Conservation (phyloP, 2,888 invertebrate genomes). For the Ichneumoninae sp. region DNA sequence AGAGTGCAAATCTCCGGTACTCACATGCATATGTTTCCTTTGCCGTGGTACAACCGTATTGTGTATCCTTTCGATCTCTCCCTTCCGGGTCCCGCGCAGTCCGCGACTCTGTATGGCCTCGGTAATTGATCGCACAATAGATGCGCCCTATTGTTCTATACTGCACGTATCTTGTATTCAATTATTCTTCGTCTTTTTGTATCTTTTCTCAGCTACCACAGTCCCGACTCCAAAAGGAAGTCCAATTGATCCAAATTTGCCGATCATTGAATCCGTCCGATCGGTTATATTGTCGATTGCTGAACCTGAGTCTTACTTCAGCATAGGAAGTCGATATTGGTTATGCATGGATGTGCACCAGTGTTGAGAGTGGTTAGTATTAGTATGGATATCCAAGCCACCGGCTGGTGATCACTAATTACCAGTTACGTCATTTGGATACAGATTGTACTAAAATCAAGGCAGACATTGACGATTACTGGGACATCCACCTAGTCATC, state of each 20-base stretch:
- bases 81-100: constrained; percentile 52
- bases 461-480: too few relatives aligned
- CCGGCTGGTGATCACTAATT: too few relatives aligned
- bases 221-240: constrained; percentile 23
- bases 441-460: too few relatives aligned
- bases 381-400: too few relatives aligned
- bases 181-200: constrained; percentile 28
- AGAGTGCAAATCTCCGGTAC: constrained; percentile 52
- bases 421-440: too few relatives aligned
- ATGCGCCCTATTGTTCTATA: constrained; percentile 52
- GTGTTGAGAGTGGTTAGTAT: too few relatives aligned
- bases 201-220: not conserved
- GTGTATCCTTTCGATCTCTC: constrained; percentile 41
- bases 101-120: constrained; percentile 29
- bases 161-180: constrained; percentile 20
- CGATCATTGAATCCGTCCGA: constrained; percentile 3
- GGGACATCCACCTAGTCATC: too few relatives aligned
- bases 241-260: constrained; percentile 59
- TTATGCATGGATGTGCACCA: not conserved
- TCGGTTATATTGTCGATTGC: not conserved
- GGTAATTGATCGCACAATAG: constrained; percentile 57
- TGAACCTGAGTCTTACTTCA: not conserved
- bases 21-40: constrained; percentile 51
- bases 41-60: constrained; percentile 33
- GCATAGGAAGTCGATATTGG: not conserved